A percentile compares a stretch with the other conserved stretches of the same genome.
phyloP scores from a whole-genome alignment of 2,888 invertebrate species.

The Drosophila rubida region DNA sequence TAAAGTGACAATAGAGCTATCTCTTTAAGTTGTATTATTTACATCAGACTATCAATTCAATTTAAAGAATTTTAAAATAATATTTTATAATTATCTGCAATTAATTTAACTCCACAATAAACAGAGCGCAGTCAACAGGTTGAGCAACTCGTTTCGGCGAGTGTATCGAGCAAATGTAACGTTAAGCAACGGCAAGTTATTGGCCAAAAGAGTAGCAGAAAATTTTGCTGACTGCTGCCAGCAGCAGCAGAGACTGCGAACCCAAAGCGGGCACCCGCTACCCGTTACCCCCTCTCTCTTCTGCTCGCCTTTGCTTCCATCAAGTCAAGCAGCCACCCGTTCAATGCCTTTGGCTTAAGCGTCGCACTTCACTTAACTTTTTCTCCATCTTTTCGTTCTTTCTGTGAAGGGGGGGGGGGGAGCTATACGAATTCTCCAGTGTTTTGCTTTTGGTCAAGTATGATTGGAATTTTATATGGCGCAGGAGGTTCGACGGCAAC shows the following conservation, averaged over 20 bases:
- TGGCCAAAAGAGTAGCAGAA: slow-evolving; percentile 60
- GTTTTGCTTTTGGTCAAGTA: slow-evolving; percentile 78
- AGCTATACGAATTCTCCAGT: slow-evolving; percentile 66
- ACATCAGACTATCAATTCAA: too few relatives aligned
- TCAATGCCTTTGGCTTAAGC: slow-evolving; percentile 60
- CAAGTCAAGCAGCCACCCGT: slow-evolving; percentile 32
- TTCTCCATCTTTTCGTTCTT: slow-evolving; percentile 10
- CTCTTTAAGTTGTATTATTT: too few relatives aligned
- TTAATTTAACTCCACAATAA: too few relatives aligned
- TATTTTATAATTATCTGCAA: too few relatives aligned
- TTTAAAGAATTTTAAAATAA: too few relatives aligned
- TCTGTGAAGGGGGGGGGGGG: slow-evolving; percentile 6
- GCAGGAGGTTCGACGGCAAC: slow-evolving; percentile 61
- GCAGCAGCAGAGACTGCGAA: slow-evolving; percentile 36
- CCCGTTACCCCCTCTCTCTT: background rate
- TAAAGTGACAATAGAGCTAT: too few relatives aligned
- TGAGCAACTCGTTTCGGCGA: slow-evolving; percentile 19
- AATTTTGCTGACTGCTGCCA: slow-evolving; percentile 69
- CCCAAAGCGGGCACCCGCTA: slow-evolving; percentile 11
- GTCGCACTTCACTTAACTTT: slow-evolving; percentile 74
- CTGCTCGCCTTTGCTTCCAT: background rate
- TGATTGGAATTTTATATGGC: slow-evolving; percentile 79
- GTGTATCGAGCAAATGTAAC: slow-evolving; percentile 44
- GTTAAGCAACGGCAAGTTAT: slow-evolving; percentile 62
- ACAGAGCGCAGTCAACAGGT: too few relatives aligned